These are phyloP conservation scores for Lasiurus cinereus DNA, from an alignment of 2,113 vertebrate genomes.

Conservation along the genomic window DNA sequence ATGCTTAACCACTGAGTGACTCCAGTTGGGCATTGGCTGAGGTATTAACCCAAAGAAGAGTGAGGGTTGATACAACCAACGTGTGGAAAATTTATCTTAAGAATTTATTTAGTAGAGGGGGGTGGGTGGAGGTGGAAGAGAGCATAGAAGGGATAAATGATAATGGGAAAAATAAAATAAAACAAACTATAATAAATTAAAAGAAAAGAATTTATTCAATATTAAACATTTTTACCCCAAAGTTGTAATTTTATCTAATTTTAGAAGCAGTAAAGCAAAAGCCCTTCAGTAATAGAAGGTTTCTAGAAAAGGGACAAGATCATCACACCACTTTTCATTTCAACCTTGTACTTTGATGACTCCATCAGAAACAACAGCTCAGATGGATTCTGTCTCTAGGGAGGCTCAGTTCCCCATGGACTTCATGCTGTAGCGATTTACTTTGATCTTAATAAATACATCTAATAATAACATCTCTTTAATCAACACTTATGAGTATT, in stretches of 20 bases:
- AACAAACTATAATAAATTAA: background rate
- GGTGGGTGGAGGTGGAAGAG: background rate
- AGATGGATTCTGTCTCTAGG: background rate
- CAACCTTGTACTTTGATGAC: background rate
- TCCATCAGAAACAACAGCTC: too few relatives aligned
- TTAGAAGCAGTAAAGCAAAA: background rate
- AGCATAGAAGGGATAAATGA: background rate
- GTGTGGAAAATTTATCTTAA: background rate
- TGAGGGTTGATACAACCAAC: background rate
- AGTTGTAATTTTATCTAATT: background rate
- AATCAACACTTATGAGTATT: background rate
- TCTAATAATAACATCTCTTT: background rate
- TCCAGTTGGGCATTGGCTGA: too few relatives aligned
- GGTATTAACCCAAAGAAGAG: background rate
- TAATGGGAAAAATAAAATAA: background rate
- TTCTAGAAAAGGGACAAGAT: background rate
- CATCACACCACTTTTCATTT: background rate
- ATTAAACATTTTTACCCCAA: background rate
- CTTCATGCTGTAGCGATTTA: background rate
- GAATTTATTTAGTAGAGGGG: background rate
- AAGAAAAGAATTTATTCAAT: background rate
- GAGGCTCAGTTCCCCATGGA: background rate
- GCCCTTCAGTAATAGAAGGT: background rate
- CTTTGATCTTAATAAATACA: background rate
- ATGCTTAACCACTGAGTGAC: too few relatives aligned